Base-by-base conservation (phyloP, 1,140 invertebrate species). In the Panonychus citri region DNA sequence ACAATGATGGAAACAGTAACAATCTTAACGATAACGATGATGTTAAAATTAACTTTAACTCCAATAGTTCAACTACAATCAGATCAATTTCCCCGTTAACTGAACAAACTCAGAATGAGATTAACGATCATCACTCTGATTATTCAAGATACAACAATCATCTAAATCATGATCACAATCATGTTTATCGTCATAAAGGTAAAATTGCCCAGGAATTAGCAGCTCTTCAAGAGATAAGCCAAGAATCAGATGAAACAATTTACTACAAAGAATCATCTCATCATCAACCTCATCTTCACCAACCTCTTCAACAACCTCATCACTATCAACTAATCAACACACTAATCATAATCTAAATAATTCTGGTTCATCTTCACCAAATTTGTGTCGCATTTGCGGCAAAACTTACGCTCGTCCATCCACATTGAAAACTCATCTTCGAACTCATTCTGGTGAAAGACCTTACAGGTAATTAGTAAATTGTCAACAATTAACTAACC, bases 371-470 rank as follows among this genome's bases (percentile, higher is more conserved):
- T 17, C 17, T 12, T 51, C 28, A 27, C 25, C 49, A 1, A 78
- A 78, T 64, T 61, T 77, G 30, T 97, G 93, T 66, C 75, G 86
- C 28, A 88, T 95, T 40, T 97, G 91, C 69, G 90, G 89, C 30
- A 94, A 95, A 71, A 89, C 86, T 1, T 95, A 96, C 70, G 90
- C 89, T 0, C 71, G 91, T 24, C 91, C 89, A 0, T 89, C 84
- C 66, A 96, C 89, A 1, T 73, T 97, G 40, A 93, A 97, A 72
- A 97, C 91, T 1, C 94, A 98, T 68, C 75, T 97, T 56, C 74
- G 91, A 37, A 97, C 91, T 0, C 93, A 98, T 69, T 88, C 85
- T 0, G 91, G 90, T 0, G 91, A 97, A 69, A 81, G 90, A 66
- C 93, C 93, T 0, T 98, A 94, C 70, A 68, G 67, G 60, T 69